These are phyloP conservation scores for Schizopygopsis malacanthus DNA, from an alignment of 2,797 vertebrate genomes.

Conservation along the genomic window DNA sequence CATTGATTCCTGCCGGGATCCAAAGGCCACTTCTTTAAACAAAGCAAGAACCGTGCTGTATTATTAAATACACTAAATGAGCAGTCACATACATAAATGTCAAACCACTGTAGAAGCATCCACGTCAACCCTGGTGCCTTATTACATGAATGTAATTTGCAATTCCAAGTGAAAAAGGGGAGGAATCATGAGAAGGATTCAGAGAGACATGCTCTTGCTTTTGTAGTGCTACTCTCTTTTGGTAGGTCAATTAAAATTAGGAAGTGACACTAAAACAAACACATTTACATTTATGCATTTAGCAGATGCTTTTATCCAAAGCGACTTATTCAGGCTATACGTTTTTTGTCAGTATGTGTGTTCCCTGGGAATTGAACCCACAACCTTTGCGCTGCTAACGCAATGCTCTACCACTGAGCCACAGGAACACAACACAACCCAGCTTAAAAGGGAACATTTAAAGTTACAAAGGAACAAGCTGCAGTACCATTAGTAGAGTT, in stretches of 20 bases:
- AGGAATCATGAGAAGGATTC: constrained; percentile 44
- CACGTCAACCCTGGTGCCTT: neutral
- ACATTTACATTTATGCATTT: too few species aligned
- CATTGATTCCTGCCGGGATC: constrained; percentile 8
- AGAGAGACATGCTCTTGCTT: constrained; percentile 44
- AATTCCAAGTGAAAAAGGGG: neutral
- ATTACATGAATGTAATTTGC: constrained; percentile 33
- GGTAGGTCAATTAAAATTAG: constrained; percentile 49
- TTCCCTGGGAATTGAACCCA: too few species aligned
- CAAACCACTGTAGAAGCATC: neutral
- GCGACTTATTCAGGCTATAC: too few species aligned
- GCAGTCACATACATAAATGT: neutral
- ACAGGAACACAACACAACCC: neutral
- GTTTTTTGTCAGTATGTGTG: too few species aligned
- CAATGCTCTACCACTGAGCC: too few species aligned
- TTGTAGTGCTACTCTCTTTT: constrained; percentile 6
- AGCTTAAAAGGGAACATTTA: neutral
- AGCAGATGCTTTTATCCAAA: too few species aligned
- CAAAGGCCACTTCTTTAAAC: neutral
- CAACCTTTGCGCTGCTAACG: too few species aligned
- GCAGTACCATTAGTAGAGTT: neutral
- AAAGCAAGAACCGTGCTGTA: neutral
- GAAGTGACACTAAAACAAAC: constrained; percentile 51
- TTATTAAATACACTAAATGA: neutral
- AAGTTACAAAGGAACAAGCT: neutral